These are phyloP conservation scores for Onychomys arenicola DNA, from an alignment of 2,797 vertebrate genomes.

Conservation along the genomic window DNA sequence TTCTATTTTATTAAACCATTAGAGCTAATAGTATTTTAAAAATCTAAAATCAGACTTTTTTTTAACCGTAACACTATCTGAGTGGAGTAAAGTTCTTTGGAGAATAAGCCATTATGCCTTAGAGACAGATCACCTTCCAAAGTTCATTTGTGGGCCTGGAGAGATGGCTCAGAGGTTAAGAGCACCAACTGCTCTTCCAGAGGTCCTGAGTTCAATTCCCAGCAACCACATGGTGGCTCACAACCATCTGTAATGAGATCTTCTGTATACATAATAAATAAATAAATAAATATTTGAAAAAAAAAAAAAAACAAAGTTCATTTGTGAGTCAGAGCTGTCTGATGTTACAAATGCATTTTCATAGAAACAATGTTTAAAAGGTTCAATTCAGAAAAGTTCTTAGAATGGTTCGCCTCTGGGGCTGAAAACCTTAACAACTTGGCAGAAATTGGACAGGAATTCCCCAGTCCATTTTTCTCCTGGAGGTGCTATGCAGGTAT, in stretches of 20 bases:
- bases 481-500: background rate
- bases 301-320: too few species aligned
- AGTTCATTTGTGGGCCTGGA: too few species aligned
- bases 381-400: background rate
- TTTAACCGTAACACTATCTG: background rate
- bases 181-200: too few species aligned
- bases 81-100: background rate
- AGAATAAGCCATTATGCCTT: background rate
- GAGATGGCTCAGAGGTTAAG: too few species aligned
- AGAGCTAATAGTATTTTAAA: constrained; percentile 25
- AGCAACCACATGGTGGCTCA: too few species aligned
- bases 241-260: too few species aligned
- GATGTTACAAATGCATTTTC: constrained; percentile 12
- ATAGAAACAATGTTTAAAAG: background rate
- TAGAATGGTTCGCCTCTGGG: background rate
- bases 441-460: background rate
- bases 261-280: too few species aligned
- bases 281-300: too few species aligned
- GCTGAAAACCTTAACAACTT: constrained; percentile 3
- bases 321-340: background rate
- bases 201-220: too few species aligned
- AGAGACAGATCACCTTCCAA: constrained; percentile 31
- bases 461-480: background rate
- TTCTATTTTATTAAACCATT: constrained; percentile 57
- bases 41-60: background rate